phyloP scores from a whole-genome alignment of 2,797 vertebrate species.

The Chloroceryle inda region DNA sequence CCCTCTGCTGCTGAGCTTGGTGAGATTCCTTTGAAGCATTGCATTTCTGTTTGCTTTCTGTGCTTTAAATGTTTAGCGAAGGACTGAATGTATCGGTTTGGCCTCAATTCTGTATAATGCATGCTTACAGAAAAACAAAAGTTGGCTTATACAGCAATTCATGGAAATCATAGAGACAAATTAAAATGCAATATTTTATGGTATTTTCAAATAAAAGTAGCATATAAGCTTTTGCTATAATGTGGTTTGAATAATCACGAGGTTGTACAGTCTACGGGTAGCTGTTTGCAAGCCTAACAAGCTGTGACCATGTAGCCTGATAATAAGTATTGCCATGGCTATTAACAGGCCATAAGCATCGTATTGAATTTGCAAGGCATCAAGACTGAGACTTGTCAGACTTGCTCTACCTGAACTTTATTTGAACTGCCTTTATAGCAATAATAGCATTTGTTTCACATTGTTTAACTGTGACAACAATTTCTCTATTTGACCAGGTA shows the following conservation, averaged over 20 bases:
- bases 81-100: neutral
- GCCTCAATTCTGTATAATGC: neutral
- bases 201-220: neutral
- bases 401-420: neutral
- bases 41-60: neutral
- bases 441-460: neutral
- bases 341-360: neutral
- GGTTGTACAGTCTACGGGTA: neutral
- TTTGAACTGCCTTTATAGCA: neutral
- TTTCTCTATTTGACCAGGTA: neutral
- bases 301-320: neutral
- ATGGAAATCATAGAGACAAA: neutral
- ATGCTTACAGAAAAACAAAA: neutral
- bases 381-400: neutral
- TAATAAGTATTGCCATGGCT: neutral
- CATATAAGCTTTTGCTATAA: neutral
- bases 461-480: neutral
- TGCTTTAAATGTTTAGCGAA: neutral
- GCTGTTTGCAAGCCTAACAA: neutral
- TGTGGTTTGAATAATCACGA: neutral
- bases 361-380: neutral
- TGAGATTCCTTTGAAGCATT: neutral
- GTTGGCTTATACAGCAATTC: neutral
- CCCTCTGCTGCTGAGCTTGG: neutral
- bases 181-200: neutral